These are phyloP conservation scores for Pegea sp. DNA, from an alignment of 23 tunicate species.

Conservation along the genomic window DNA sequence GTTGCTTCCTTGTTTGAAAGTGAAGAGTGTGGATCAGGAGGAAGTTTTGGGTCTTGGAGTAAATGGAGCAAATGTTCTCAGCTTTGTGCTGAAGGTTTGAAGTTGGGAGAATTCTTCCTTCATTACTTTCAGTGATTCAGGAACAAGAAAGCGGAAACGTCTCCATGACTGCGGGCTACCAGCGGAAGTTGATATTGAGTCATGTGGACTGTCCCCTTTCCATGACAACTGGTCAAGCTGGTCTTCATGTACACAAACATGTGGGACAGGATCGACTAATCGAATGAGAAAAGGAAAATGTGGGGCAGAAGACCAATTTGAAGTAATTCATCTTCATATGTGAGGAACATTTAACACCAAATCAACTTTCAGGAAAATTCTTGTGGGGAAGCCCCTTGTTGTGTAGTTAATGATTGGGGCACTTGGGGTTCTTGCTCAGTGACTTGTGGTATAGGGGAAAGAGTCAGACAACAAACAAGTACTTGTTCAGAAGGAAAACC, in stretches of 20 bases:
- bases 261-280: slow-evolving; percentile 53
- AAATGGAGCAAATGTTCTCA: slow-evolving; percentile 56
- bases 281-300: slow-evolving; percentile 41
- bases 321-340: no score
- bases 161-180: slow-evolving; percentile 37
- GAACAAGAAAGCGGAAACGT: slow-evolving; percentile 19
- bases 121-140: no score
- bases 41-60: slow-evolving; percentile 31
- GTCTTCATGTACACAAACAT: slow-evolving; percentile 51
- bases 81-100: slow-evolving; percentile 61
- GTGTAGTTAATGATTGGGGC: slow-evolving; percentile 13
- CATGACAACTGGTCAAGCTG: slow-evolving; percentile 59
- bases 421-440: slow-evolving; percentile 20
- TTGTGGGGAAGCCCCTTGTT: slow-evolving; percentile 20
- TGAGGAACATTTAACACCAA: no score
- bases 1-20: slow-evolving; percentile 19
- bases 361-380: slow-evolving; percentile 1
- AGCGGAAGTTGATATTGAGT: slow-evolving; percentile 11
- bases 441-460: slow-evolving; percentile 18
- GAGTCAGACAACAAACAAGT: slow-evolving; percentile 5
- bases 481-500: slow-evolving; percentile 13
- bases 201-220: slow-evolving; percentile 46
- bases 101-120: no score
- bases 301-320: slow-evolving; percentile 16
- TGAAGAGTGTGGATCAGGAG: slow-evolving; percentile 50